Base-by-base conservation (phyloP, 2,888 invertebrate species). In the Lamellibrachia satsuma region DNA sequence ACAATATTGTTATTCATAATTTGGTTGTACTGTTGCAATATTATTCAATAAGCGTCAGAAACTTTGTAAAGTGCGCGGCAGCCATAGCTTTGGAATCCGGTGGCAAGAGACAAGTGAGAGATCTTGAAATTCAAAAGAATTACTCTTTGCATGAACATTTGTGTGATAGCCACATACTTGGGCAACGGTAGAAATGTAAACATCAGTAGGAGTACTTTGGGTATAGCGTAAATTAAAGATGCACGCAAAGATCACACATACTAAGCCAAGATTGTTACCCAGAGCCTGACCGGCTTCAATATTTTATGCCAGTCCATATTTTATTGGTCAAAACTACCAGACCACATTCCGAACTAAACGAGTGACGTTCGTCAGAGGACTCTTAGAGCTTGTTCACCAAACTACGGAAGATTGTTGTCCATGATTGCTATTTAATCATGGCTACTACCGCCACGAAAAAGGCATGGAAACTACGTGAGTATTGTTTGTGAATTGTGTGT, bases 401-500 rank as follows among this genome's bases (percentile, higher is more conserved):
- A 75, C 75, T 6, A 22, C 75, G 75, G n/a, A 15, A 22, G 75
- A n/a, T 75, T 75, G 75, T 22, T 75, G 15, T 22, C 75, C 22
- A 75, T 75, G 75, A 75, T 75, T 75, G 22, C n/a, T 75, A 22
- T 75, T 92, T 91, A 52, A 90, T 75, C 75, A 75, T 75, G 75
- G 75, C 75, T 75, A 75, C 75, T 75, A 75, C 75, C 75, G 75
- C 93, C 90, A 93, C 93, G 57, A 93, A 93, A 91, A 91, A 93
- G 91, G 93, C 93, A 91, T 93, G 93, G 93, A 93, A 93, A 91
- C 93, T 93, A 8, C 93, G 93, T 93, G 92, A 93, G 93, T 93
- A 92, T 52, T 27, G 51, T 52, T 52, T 51, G 55, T 92, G 0
- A 39, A 39, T 39, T 39, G 39, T 39, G 39, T 39, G 39, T 39